phyloP scores from a whole-genome alignment of 2,888 invertebrate genomes.

The Drosophila nr. perissopoda region DNA sequence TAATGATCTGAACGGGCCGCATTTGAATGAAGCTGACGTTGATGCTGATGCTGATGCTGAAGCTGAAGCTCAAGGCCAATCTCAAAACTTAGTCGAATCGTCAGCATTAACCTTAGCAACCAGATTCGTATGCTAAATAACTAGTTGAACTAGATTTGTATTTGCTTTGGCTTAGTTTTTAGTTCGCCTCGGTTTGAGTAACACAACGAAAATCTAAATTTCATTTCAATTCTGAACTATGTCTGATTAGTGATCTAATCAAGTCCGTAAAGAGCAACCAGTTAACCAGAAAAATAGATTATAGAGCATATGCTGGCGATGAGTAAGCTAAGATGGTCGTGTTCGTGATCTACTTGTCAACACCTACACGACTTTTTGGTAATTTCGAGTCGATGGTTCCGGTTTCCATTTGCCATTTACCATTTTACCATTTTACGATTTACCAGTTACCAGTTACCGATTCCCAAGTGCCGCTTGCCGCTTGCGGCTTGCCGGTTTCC shows the following conservation, averaged over 20 bases:
- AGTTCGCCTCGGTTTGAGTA: background rate
- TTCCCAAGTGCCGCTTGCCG: slow-evolving; percentile 29
- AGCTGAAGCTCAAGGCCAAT: slow-evolving; percentile 65
- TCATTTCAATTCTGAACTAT: background rate
- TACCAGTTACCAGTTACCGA: slow-evolving; percentile 29
- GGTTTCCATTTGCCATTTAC: slow-evolving; percentile 59
- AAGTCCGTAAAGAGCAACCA: background rate
- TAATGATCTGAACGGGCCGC: slow-evolving; percentile 39
- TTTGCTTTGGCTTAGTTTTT: slow-evolving; percentile 17
- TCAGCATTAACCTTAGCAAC: slow-evolving; percentile 40
- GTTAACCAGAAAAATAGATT: background rate
- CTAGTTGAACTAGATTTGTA: slow-evolving; percentile 72
- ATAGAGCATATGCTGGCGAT: background rate
- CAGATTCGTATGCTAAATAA: slow-evolving; percentile 69
- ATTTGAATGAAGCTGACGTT: slow-evolving; percentile 28
- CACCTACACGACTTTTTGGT: slow-evolving; percentile 69
- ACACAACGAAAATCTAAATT: background rate
- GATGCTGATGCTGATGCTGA: slow-evolving; percentile 5
- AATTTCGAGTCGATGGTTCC: slow-evolving; percentile 53
- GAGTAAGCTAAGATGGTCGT: slow-evolving; percentile 20
- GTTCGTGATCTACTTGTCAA: slow-evolving; percentile 79
- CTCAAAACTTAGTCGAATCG: slow-evolving; percentile 22
- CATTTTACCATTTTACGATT: slow-evolving; percentile 6
- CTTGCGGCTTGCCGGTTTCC: slow-evolving; percentile 15
- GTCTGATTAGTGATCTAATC: background rate